Base-by-base conservation (phyloP, 64 coral and sea anemone genomes). In the Stichodactyla helianthus region DNA sequence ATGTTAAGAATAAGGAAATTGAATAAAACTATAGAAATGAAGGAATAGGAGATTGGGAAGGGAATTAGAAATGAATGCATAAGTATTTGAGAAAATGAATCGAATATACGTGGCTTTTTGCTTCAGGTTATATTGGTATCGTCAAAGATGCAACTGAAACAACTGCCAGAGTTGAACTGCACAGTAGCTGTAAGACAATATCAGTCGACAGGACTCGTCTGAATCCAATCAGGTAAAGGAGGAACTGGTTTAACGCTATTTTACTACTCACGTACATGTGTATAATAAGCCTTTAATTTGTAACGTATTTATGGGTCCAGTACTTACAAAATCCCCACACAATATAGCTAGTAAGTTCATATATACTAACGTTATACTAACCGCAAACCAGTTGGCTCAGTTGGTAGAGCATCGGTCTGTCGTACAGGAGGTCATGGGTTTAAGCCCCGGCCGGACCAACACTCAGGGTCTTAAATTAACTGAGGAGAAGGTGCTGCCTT, bases 121-220 rank as follows among this genome's bases (percentile, higher is more conserved):
- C 55, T 87, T 1, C n/a, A 98, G 95, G 97, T 35, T 99, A 99
- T 86, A 94, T 99, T 87, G 97, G 97, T 12, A 99, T 99, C 9
- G 97, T 99, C 2, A 99, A 99, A 90, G 97, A 99, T 89, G 97
- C 97, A 23, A 99, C 97, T 18, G 97, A 99, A 63, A 99, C 97
- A 2, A 99, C 97, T 16, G 97, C 97, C 7, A 87, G 97, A 79
- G 97, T 99, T 12, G 97, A 99, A 59, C 90, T 99, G 12, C 97
- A 99, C 67, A 99, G 97, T 62, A 99, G 89, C n/a, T 95, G 93
- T 51, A 99, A 99, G 61, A 99, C 97, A 16, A 99, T 99, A 22
- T 99, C 97, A 7, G 97, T 99, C 13, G 97, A 99, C 78, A 92
- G 97, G 68, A 89, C 80, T 16, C 91, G 97, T 10, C 88, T 99